Evolutionary conservation across 2,113 vertebrate species (phyloP).

Genomic region (Diadophis punctatus): DNA sequence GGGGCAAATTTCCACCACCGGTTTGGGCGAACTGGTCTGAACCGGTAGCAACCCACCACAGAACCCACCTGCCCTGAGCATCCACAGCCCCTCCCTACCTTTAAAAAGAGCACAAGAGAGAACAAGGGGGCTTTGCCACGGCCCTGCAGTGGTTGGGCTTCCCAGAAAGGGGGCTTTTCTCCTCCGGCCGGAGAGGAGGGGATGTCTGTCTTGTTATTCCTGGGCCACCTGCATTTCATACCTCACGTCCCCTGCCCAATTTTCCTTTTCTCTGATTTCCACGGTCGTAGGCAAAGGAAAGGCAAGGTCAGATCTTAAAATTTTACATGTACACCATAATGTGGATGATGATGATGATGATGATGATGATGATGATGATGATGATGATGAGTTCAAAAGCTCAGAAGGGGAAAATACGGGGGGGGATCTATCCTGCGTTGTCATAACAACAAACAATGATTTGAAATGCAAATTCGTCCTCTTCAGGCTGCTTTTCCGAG

Average conservation of each 20-base stretch:
- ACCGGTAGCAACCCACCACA: too few relatives aligned
- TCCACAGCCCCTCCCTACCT: background rate
- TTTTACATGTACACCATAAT: constrained; percentile 11
- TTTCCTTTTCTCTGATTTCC: constrained; percentile 17
- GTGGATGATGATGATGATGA: constrained; percentile 7
- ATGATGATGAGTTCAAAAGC: background rate
- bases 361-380: too few relatives aligned
- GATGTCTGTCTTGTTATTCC: background rate
- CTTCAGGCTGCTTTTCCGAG: constrained; percentile 41
- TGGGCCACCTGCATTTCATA: constrained; percentile 13
- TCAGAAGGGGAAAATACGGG: constrained; percentile 14
- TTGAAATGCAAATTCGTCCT: constrained; percentile 70
- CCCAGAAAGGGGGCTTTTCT: background rate
- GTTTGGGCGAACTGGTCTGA: too few relatives aligned
- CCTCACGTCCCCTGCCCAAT: background rate
- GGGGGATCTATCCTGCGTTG: constrained; percentile 59
- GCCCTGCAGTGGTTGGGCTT: background rate
- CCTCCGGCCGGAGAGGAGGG: background rate
- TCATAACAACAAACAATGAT: constrained; percentile 73
- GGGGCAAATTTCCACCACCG: too few relatives aligned
- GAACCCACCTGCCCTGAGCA: background rate
- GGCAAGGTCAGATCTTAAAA: constrained; percentile 6
- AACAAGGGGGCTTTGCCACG: background rate
- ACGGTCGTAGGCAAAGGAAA: constrained; percentile 13
- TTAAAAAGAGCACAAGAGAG: background rate